Conservation (phyloP, 2,888 invertebrate species). For the Selenia dentaria region DNA sequence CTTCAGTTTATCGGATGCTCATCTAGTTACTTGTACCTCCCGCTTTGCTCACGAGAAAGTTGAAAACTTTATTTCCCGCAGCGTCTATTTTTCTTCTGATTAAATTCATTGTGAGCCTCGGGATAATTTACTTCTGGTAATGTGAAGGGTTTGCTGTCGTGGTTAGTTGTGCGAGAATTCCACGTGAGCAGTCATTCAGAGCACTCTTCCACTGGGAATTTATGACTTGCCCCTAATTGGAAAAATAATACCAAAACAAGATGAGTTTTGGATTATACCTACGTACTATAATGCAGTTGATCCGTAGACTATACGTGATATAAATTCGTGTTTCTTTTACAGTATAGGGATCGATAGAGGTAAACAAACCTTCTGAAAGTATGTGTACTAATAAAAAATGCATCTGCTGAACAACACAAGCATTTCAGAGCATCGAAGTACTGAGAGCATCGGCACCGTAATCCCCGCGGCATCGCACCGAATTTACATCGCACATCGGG, state of each 20-base stretch:
- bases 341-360: slow-evolving; percentile 16
- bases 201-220: slow-evolving; percentile 7
- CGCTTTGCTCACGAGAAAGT: slow-evolving; percentile 33
- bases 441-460: slow-evolving; percentile 12
- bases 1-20: slow-evolving; percentile 40
- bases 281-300: neutral
- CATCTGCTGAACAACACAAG: slow-evolving; percentile 40
- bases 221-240: slow-evolving; percentile 17
- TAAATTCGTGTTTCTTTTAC: too few species aligned
- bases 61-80: slow-evolving; percentile 37
- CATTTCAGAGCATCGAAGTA: slow-evolving; percentile 37
- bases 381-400: slow-evolving; percentile 37
- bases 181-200: slow-evolving; percentile 18
- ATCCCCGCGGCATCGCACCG: slow-evolving; percentile 23
- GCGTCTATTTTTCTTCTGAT: slow-evolving; percentile 41
- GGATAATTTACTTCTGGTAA: slow-evolving; percentile 32
- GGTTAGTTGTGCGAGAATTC: slow-evolving; percentile 29
- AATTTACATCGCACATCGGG: slow-evolving; percentile 37
- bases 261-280: neutral
- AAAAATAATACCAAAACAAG: too few species aligned
- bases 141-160: slow-evolving; percentile 24
- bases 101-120: slow-evolving; percentile 38
- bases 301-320: too few species aligned
- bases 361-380: slow-evolving; percentile 29
- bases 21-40: slow-evolving; percentile 39